Percentiles rank a stretch among this genome's conserved stretches.
These are phyloP conservation scores for Phymastichus coffea DNA, from an alignment of 1,140 invertebrate species.

Conservation along the genomic window DNA sequence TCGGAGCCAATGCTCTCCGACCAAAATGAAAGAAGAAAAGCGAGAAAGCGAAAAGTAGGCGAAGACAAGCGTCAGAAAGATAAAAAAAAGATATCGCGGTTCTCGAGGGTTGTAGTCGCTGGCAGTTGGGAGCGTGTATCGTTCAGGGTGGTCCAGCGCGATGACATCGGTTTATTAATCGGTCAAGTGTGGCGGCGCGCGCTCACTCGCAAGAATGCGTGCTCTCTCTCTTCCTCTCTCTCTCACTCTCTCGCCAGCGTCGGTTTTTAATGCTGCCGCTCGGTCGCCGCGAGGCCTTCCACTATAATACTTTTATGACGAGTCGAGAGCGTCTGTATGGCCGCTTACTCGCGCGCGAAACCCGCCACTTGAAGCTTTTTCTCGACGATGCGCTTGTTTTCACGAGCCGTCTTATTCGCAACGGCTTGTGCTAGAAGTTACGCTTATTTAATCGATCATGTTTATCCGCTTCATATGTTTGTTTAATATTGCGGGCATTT, in stretches of 20 bases:
- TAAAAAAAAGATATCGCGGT: constrained; percentile 20
- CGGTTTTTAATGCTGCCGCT: no score
- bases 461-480: no score
- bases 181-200: constrained; percentile 43
- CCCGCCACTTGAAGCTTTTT: no score
- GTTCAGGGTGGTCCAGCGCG: constrained; percentile 49
- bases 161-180: constrained; percentile 56
- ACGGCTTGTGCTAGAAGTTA: no score
- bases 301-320: constrained; percentile 22
- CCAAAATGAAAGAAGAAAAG: constrained; percentile 16
- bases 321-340: constrained; percentile 14
- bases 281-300: no score
- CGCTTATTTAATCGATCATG: no score
- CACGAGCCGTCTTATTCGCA: no score
- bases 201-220: constrained; percentile 44
- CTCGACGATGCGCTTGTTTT: no score
- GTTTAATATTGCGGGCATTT: no score
- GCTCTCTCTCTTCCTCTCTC: background rate
- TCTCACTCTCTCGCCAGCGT: background rate
- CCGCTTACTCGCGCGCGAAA: background rate
- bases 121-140: constrained; percentile 45
- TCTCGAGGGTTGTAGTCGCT: constrained; percentile 30
- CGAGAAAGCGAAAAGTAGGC: background rate
- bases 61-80: background rate
- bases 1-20: no score